Percentiles rank a stretch among this genome's conserved stretches.
Evolutionary conservation across 2,888 invertebrate genomes (phyloP).

Genomic region (Eupsilia transversa): DNA sequence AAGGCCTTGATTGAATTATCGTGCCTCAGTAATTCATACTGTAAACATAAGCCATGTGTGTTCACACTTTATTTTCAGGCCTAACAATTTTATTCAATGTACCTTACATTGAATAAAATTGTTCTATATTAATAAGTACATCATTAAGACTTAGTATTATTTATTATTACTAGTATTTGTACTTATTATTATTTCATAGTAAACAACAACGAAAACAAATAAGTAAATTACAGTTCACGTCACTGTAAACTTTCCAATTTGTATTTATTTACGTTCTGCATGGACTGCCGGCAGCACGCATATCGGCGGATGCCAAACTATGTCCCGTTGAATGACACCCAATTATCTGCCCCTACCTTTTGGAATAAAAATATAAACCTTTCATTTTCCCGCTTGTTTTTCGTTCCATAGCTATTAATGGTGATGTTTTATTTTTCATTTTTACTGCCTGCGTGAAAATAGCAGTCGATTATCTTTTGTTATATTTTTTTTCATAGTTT

Average conservation of each 20-base stretch:
- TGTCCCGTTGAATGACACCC: constrained; percentile 48
- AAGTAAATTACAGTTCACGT: constrained; percentile 22
- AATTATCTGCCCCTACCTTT: constrained; percentile 44
- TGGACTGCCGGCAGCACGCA: constrained; percentile 14
- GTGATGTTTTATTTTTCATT: neutral
- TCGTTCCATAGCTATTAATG: neutral
- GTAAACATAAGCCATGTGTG: too few species aligned
- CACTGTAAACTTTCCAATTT: constrained; percentile 35
- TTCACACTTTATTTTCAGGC: too few species aligned
- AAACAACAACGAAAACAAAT: constrained; percentile 9
- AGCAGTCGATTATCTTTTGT: constrained; percentile 1
- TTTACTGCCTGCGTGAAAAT: constrained; percentile 8
- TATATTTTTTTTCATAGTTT: neutral
- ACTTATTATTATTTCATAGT: neutral
- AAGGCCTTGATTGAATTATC: too few species aligned
- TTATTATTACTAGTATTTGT: too few species aligned
- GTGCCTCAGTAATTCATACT: too few species aligned
- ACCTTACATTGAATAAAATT: too few species aligned
- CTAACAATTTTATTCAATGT: too few species aligned
- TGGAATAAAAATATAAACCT: constrained; percentile 27
- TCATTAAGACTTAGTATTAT: too few species aligned
- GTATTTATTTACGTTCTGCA: constrained; percentile 46
- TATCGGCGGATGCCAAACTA: constrained; percentile 49
- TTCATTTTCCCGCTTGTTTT: constrained; percentile 32
- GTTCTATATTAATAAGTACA: too few species aligned